phyloP scores from a whole-genome alignment of 2,113 vertebrate genomes.

The Diadophis punctatus region DNA sequence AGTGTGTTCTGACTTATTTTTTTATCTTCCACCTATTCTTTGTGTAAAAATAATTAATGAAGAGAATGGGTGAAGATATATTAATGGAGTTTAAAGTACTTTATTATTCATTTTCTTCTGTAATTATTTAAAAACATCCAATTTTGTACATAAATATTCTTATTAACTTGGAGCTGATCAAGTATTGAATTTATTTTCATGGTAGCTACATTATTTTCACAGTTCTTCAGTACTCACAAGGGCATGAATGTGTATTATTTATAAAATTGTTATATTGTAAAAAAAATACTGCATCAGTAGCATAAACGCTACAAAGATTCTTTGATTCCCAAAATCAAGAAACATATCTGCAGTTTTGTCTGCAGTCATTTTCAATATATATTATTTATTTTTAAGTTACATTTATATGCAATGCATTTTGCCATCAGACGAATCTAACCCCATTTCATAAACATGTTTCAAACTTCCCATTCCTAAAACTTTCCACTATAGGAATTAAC shows the following conservation, averaged over 20 bases:
- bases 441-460: neutral
- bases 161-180: slow-evolving; percentile 16
- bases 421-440: too few relatives aligned
- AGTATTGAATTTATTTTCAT: slow-evolving; percentile 10
- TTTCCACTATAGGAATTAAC: neutral
- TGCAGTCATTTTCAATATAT: neutral
- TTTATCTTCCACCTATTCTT: neutral
- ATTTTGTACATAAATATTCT: slow-evolving; percentile 14
- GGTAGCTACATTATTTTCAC: neutral
- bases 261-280: slow-evolving; percentile 3
- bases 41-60: neutral
- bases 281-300: neutral
- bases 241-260: slow-evolving; percentile 18
- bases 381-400: neutral
- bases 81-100: slow-evolving; percentile 10
- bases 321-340: neutral
- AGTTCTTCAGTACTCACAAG: neutral
- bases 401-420: too few relatives aligned
- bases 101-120: slow-evolving; percentile 10
- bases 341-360: neutral
- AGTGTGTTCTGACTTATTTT: neutral
- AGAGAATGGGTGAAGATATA: neutral
- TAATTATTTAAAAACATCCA: neutral
- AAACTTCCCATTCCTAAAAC: slow-evolving; percentile 1
- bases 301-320: slow-evolving; percentile 3